Evolutionary conservation across 2,888 invertebrate species (phyloP).

Genomic region (Operophtera brumata): DNA sequence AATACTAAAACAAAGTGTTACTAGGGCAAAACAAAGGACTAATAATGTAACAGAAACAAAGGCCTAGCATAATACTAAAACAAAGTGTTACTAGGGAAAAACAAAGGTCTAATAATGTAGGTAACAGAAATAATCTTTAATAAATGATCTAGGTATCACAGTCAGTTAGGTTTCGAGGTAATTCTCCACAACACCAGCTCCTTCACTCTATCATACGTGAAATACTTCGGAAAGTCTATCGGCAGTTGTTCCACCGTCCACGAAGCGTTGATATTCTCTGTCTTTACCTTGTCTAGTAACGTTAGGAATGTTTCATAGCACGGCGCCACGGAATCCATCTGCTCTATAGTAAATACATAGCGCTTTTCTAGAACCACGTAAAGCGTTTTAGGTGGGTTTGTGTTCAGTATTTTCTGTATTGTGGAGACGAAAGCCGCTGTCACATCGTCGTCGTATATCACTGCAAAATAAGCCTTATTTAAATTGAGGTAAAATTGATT

Average conservation of each 20-base stretch:
- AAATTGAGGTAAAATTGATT: not conserved
- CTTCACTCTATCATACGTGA: conserved; percentile 89
- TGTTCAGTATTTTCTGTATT: conserved; percentile 83
- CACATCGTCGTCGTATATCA: conserved; percentile 91
- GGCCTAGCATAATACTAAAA: no score
- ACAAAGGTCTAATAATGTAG: no score
- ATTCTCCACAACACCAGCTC: conserved; percentile 89
- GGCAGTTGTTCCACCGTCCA: conserved; percentile 83
- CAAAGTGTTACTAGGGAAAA: no score
- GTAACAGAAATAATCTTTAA: no score
- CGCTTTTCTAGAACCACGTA: conserved; percentile 92
- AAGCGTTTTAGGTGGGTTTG: conserved; percentile 81
- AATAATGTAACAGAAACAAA: no score
- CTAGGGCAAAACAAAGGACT: no score
- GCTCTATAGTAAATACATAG: conserved; percentile 90
- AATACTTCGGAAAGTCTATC: conserved; percentile 89
- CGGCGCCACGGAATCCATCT: conserved; percentile 91
- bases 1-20: no score
- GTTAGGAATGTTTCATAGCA: conserved; percentile 92
- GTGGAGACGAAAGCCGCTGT: conserved; percentile 90
- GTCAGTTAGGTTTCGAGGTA: conserved; percentile 54
- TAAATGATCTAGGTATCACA: conserved; percentile 42
- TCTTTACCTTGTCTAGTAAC: conserved; percentile 76
- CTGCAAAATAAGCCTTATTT: conserved; percentile 70
- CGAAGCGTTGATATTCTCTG: conserved; percentile 61